A percentile compares a stretch with the other conserved stretches of the same genome.
phyloP scores from a whole-genome alignment of 2,888 invertebrate species.

The Hirtodrosophila cameraria region DNA sequence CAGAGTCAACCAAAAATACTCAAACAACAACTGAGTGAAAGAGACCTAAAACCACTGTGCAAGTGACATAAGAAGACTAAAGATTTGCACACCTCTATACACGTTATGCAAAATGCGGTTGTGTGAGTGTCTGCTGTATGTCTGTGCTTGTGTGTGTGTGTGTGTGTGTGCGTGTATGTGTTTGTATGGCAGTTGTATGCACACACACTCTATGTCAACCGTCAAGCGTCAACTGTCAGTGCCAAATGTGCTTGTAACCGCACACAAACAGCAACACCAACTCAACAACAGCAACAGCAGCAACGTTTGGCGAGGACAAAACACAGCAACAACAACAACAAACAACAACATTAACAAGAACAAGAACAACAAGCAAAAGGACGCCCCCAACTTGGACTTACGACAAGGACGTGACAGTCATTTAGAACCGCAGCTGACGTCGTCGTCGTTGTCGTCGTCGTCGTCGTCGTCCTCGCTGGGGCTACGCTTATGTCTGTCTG shows the following conservation, averaged over 20 bases:
- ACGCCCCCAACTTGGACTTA: constrained; percentile 68
- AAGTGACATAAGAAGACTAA: constrained; percentile 61
- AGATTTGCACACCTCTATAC: constrained; percentile 58
- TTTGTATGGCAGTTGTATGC: constrained; percentile 25
- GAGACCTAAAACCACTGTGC: constrained; percentile 47
- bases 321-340: constrained; percentile 26
- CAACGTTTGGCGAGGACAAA: constrained; percentile 40
- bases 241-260: constrained; percentile 81
- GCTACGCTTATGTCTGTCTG: constrained; percentile 52
- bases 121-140: constrained; percentile 29
- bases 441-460: constrained; percentile 11
- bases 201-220: constrained; percentile 71
- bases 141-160: constrained; percentile 9
- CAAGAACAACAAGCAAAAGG: constrained; percentile 35
- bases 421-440: constrained; percentile 74
- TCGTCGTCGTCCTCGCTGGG: constrained; percentile 9
- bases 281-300: constrained; percentile 24
- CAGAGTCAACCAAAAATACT: not conserved
- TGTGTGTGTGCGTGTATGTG: constrained; percentile 8
- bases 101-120: constrained; percentile 60
- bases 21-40: not conserved
- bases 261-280: constrained; percentile 58
- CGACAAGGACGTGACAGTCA: constrained; percentile 78
- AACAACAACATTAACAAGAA: constrained; percentile 23
- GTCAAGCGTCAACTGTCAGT: constrained; percentile 82